Base-by-base conservation (phyloP, 2,888 invertebrate genomes). In the Dilophus febrilis region DNA sequence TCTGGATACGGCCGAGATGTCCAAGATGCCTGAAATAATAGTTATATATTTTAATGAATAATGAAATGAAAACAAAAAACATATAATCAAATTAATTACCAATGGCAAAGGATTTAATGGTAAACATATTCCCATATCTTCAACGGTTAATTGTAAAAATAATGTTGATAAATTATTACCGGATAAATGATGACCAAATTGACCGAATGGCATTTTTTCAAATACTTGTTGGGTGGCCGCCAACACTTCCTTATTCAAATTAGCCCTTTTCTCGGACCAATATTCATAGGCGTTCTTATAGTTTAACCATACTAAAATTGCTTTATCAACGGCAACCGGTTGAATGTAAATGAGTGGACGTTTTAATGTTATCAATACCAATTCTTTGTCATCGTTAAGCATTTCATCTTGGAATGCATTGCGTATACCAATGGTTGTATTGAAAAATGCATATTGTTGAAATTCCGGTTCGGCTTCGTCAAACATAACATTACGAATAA, bases 221-320 rank as follows among this genome's bases (percentile, higher is more conserved):
- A 77, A 74, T 8, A 70, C 64, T 54, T 79, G 78, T 50, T 79
- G 78, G 1, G 80, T 79, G 8, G 81, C 77, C 2, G 76, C 72
- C 1, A 82, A 64, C 30, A 88, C 84, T 57, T 94, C 92, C 52
- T 83, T 86, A 55, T 87, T 92, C 32, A 94, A 66, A 51, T 82
- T 87, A 5, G 87, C 79, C 4, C 95, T 67, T 62, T 97, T 95
- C 59, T 94, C 94, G 49, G 87, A 90, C 97, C 97, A 98, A 63
- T 95, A 97, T 58, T 98, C 95, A 57, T 97, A 97, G 0, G 97
- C 95, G 62, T 95, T 97, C 65, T 95, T 95, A 58, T 98, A 98
- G 66, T 98, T 97, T 46, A 98, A 68, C 97, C 98, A 99, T 35
- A 98, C 91, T 16, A 98, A 71, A 48, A 98, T 92, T 12, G 92